Evolutionary conservation across 1,140 invertebrate species (phyloP).

Genomic region (Whitmania pigra): DNA sequence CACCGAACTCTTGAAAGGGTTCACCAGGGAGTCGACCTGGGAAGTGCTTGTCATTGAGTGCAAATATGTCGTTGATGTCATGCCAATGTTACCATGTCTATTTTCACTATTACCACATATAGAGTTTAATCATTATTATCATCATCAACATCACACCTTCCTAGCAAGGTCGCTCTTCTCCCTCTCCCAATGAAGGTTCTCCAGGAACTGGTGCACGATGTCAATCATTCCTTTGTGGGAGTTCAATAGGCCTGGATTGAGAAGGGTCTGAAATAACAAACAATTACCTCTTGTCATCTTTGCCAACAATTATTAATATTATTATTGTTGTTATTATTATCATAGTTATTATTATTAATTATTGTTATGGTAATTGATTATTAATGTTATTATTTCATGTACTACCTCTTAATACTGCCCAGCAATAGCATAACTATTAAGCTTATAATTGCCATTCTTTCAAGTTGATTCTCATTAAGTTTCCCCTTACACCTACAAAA

Average conservation of each 20-base stretch:
- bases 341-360: no score
- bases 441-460: no score
- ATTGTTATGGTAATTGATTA: no score
- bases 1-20: slow-evolving; percentile 67
- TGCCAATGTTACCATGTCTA: no score
- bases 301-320: neutral
- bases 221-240: slow-evolving; percentile 55
- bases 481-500: no score
- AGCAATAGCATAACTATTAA: no score
- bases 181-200: slow-evolving; percentile 64
- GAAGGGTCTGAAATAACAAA: slow-evolving; percentile 45
- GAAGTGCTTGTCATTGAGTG: no score
- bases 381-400: no score
- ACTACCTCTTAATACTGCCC: no score
- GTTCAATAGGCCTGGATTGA: slow-evolving; percentile 51
- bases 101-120: neutral
- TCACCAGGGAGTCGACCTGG: slow-evolving; percentile 49
- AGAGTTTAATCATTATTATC: neutral
- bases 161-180: slow-evolving; percentile 41
- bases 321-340: no score
- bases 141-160: slow-evolving; percentile 33
- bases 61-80: no score
- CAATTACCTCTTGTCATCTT: neutral
- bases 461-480: no score
- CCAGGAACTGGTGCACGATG: slow-evolving; percentile 60